Percentiles rank a stretch among this genome's conserved stretches.
These are phyloP conservation scores for Guaruba guarouba DNA, from an alignment of 2,113 vertebrate genomes.

Conservation along the genomic window DNA sequence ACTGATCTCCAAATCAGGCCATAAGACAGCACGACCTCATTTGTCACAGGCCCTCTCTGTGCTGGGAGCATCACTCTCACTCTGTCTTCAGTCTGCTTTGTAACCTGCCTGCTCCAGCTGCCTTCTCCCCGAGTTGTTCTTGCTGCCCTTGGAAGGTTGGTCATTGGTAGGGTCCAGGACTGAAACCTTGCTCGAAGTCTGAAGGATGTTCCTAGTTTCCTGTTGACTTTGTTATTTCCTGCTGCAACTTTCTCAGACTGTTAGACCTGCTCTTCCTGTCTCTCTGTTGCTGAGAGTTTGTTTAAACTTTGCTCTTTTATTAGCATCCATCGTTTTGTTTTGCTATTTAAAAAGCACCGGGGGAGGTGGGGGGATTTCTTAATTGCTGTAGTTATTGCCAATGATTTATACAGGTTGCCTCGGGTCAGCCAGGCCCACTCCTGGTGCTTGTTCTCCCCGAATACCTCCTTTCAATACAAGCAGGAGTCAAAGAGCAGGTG, in stretches of 20 bases:
- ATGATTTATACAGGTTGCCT: neutral
- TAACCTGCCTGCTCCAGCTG: neutral
- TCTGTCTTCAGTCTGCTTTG: neutral
- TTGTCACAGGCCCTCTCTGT: neutral
- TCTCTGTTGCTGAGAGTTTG: neutral
- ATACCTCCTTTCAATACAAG: neutral
- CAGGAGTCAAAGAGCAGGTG: neutral
- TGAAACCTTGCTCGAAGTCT: neutral
- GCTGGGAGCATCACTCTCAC: neutral
- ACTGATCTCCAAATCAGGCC: neutral
- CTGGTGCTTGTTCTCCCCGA: neutral
- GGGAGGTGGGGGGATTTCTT: neutral
- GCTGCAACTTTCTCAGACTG: neutral
- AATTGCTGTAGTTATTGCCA: neutral
- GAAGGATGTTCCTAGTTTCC: neutral
- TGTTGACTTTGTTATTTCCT: neutral
- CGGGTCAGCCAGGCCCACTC: neutral
- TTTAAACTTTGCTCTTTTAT: neutral
- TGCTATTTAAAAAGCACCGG: neutral
- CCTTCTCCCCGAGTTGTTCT: neutral
- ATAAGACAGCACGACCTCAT: neutral
- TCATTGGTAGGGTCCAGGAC: neutral
- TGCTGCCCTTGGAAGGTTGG: neutral
- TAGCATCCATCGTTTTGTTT: neutral
- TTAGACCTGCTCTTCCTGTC: constrained; percentile 18